Conservation (phyloP, 2,888 invertebrate genomes). For the Pocota personata region DNA sequence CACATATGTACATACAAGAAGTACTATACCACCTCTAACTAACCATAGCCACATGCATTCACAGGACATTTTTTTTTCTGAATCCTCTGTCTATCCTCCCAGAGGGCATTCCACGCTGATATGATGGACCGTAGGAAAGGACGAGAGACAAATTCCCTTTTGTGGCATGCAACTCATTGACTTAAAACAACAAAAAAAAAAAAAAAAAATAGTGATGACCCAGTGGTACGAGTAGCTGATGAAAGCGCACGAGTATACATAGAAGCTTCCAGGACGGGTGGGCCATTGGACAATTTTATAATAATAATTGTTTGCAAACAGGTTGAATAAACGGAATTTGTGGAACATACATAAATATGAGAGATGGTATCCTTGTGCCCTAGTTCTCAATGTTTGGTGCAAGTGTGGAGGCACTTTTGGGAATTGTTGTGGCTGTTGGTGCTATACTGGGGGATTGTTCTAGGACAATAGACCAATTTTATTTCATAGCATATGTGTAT, state of each 20-base stretch:
- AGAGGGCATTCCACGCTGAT: slow-evolving; percentile 22
- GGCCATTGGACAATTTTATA: slow-evolving; percentile 61
- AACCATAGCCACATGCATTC: not conserved
- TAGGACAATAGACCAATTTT: slow-evolving; percentile 7
- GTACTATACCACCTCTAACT: not conserved
- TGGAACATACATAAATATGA: slow-evolving; percentile 64
- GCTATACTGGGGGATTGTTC: not conserved
- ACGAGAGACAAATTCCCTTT: slow-evolving; percentile 38
- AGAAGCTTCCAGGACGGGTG: not conserved
- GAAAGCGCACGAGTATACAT: not conserved
- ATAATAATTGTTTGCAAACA: slow-evolving; percentile 73
- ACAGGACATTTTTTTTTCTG: slow-evolving; percentile 5
- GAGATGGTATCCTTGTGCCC: slow-evolving; percentile 49
- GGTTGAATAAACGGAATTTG: slow-evolving; percentile 66
- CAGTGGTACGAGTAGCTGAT: not conserved
- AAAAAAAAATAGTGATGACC: slow-evolving; percentile 2
- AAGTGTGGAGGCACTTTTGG: not conserved
- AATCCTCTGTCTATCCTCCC: slow-evolving; percentile 35
- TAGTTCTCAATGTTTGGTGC: slow-evolving; percentile 13
- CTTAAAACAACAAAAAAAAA: slow-evolving; percentile 24
- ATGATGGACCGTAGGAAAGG: slow-evolving; percentile 19
- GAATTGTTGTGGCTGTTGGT: not conserved
- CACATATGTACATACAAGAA: not conserved
- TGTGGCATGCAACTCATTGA: slow-evolving; percentile 55
- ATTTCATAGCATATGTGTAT: not conserved